Percentiles rank a stretch among this genome's conserved stretches.
phyloP scores from a whole-genome alignment of 1,140 invertebrate genomes.

The Globodera ellingtonae region DNA sequence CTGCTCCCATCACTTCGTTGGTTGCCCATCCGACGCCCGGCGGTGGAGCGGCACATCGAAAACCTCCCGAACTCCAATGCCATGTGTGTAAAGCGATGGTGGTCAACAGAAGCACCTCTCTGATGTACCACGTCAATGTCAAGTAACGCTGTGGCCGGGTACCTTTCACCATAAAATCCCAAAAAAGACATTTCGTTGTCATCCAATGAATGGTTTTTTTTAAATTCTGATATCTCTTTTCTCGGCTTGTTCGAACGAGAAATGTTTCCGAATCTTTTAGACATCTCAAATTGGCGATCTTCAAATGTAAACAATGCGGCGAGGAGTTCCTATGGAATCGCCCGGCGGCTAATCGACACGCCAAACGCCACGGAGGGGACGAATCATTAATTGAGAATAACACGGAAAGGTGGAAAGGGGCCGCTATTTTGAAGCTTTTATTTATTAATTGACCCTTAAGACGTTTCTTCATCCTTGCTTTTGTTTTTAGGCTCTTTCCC shows the following conservation, averaged over 20 bases:
- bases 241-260: no score
- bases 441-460: no score
- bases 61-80: constrained; percentile 34
- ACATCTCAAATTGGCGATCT: constrained; percentile 30
- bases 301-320: constrained; percentile 25
- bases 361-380: constrained; percentile 29
- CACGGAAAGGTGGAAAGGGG: neutral
- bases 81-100: constrained; percentile 30
- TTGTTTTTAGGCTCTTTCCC: constrained; percentile 2
- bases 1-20: constrained; percentile 2
- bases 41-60: neutral
- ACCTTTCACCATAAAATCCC: no score
- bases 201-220: no score
- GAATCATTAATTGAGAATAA: constrained; percentile 29
- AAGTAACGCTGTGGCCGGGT: neutral
- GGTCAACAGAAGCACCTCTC: constrained; percentile 37
- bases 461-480: no score
- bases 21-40: neutral
- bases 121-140: constrained; percentile 46
- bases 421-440: neutral
- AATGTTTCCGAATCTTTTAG: neutral
- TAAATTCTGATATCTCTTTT: no score
- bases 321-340: constrained; percentile 33
- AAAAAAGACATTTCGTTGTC: no score
- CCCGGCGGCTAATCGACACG: constrained; percentile 26